Percentiles rank a stretch among this genome's conserved stretches.
Conservation (phyloP, 2,888 invertebrate genomes). For the Phengaris alcon region DNA sequence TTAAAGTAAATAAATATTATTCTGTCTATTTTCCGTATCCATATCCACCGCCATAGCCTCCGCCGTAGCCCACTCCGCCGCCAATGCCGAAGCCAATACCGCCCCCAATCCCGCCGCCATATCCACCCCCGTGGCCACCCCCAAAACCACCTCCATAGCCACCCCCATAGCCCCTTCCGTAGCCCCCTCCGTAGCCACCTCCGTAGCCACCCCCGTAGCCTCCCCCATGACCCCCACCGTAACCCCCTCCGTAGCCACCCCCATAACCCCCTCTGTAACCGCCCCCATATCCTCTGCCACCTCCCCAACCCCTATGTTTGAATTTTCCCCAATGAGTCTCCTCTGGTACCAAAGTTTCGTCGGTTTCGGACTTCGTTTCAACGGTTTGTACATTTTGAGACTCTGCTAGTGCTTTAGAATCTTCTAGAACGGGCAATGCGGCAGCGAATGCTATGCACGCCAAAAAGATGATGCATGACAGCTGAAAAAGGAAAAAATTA, state of each 20-base stretch:
- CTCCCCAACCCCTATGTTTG: constrained; percentile 35
- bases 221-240: constrained; percentile 5
- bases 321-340: constrained; percentile 23
- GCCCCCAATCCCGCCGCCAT: neutral
- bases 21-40: constrained; percentile 8
- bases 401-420: neutral
- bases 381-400: neutral
- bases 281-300: constrained; percentile 29
- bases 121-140: constrained; percentile 21
- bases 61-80: constrained; percentile 26
- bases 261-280: constrained; percentile 31
- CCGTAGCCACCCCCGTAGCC: constrained; percentile 32
- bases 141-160: constrained; percentile 20
- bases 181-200: constrained; percentile 34
- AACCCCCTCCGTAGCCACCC: constrained; percentile 32
- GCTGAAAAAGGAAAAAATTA: neutral
- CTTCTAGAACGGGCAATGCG: constrained; percentile 1
- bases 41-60: constrained; percentile 18
- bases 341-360: constrained; percentile 2
- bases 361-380: constrained; percentile 1
- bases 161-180: constrained; percentile 35
- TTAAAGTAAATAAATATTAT: neutral
- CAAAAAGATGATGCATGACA: neutral
- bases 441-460: neutral
- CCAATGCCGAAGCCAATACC: neutral